Conservation (phyloP, 2,797 vertebrate species). For the Fundulus diaphanus region DNA sequence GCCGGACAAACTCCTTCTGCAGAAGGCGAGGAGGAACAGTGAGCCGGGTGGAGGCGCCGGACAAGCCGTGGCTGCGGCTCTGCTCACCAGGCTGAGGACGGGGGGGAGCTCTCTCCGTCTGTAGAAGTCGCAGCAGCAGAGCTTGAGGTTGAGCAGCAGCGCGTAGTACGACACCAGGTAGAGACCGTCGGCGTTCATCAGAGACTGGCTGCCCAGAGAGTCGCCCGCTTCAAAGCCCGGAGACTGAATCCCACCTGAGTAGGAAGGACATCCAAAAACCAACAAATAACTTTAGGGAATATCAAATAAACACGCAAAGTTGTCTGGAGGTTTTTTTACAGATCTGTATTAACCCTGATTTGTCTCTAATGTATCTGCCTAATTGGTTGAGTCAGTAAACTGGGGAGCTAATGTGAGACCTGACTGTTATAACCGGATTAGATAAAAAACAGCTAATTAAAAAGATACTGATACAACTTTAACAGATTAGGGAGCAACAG, state of each 20-base stretch:
- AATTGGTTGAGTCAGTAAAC: slow-evolving; percentile 33
- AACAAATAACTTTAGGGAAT: background rate
- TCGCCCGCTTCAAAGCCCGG: slow-evolving; percentile 86
- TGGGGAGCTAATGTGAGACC: background rate
- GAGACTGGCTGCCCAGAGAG: slow-evolving; percentile 86
- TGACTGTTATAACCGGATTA: too few relatives aligned
- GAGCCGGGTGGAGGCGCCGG: too few relatives aligned
- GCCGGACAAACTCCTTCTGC: slow-evolving; percentile 95
- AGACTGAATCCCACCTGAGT: slow-evolving; percentile 88
- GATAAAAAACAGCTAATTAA: too few relatives aligned
- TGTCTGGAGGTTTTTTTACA: background rate
- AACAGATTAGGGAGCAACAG: too few relatives aligned
- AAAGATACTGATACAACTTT: too few relatives aligned
- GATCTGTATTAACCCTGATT: slow-evolving; percentile 23
- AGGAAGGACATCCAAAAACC: background rate
- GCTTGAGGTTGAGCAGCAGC: slow-evolving; percentile 94
- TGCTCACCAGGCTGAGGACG: slow-evolving; percentile 86
- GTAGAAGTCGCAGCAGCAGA: slow-evolving; percentile 92
- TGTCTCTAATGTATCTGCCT: slow-evolving; percentile 15
- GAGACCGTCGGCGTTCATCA: slow-evolving; percentile 95
- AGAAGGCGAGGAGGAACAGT: background rate
- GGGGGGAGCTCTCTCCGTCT: slow-evolving; percentile 79
- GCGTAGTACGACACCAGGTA: slow-evolving; percentile 91
- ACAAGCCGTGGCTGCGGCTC: accelerated
- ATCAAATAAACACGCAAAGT: background rate